Base-by-base conservation (phyloP, 2,888 invertebrate species). In the Ceriagrion tenellum region DNA sequence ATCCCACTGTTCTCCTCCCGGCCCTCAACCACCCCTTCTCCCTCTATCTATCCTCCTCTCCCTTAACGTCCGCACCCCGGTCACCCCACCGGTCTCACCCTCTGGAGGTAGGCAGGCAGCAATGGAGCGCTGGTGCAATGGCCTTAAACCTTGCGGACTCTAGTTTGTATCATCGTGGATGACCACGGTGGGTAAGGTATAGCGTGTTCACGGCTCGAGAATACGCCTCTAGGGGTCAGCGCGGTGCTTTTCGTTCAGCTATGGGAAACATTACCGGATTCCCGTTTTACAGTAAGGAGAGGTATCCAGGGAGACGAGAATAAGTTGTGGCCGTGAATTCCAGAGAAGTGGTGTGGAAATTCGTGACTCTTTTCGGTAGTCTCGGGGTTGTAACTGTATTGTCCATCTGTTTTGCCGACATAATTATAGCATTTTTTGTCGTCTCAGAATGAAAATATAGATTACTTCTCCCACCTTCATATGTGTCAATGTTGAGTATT, bases 191-290 rank as follows among this genome's bases (percentile, higher is more conserved):
- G 59, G 81, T 81, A 81, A 81, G 35, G 81, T 35, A 81, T 35
- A 18, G 81, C 81, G 81, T 35, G 81, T 30, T 81, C 74, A 0
- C 81, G 30, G 81, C 35, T 13, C 30, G 35, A 81, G 81, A 81
- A 35, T 81, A 35, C 35, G 35, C 81, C 81, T 30, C 16, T 16
- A 47, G 81, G 81, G 81, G 81, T 81, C 81, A 81, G 35, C 35
- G 81, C 1, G 81, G 81, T 35, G 81, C 30, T 35, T 81, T 81
- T 81, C 81, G 81, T 35, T 81, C 81, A 10, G 81, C 81, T 69
- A 26, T 81, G 81, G 81, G 81, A 81, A 69, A 35, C 81, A 35
- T 81, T 35, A 81, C 81, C 81, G 81, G 81, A 81, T 81, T 81
- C 81, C 81, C 81, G 81, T 81, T 81, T 81, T 81, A 35, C 81